Base-by-base conservation (phyloP, 2,797 vertebrate genomes). In the Synanceia verrucosa region DNA sequence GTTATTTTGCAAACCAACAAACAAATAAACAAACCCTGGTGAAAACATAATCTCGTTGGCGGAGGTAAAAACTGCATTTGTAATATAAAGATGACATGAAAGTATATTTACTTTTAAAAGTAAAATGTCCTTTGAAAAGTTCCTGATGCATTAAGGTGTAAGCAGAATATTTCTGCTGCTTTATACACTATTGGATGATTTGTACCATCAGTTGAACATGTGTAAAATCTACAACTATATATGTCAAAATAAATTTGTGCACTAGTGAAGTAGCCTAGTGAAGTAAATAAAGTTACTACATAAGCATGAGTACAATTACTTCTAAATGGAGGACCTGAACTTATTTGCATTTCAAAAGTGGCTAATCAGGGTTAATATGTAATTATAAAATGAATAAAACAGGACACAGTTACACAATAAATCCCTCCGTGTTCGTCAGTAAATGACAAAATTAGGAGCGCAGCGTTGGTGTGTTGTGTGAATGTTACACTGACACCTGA, bases 401-500 rank as follows among this genome's bases (percentile, higher is more conserved):
- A 23, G 9, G 29, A 46, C 29, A n/a, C 23, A 31, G 43, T 52
- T n/a, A 12, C 8, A 43, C 5, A 47, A 47, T 56, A 56, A 31
- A 39, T 39, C 19, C 12, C 8, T 58, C 23, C 0, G 6, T 63
- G 9, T 65, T 61, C 1, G 9, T 59, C 73, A 70, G 11, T 18
- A 5, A 19, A 16, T 19, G 23, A 9, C 5, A 28, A 73, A 72
- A 57, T 64, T 50, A 71, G 36, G 34, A 67, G 39, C 36, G 19
- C 11, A 24, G 41, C 23, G 39, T 71, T 82, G 41, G 23, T 78
- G 74, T 74, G 74, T 83, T 89, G 83, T 78, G 80, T 84, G 87
- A 87, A 90, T 90, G 71, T 81, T 86, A 62, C 65, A 36, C 79
- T 70, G 91, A 91, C 92, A 93, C 91, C 94, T 89, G 86, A 95